Base-by-base conservation (phyloP, 2,888 invertebrate genomes). In the Bellardia pandia region DNA sequence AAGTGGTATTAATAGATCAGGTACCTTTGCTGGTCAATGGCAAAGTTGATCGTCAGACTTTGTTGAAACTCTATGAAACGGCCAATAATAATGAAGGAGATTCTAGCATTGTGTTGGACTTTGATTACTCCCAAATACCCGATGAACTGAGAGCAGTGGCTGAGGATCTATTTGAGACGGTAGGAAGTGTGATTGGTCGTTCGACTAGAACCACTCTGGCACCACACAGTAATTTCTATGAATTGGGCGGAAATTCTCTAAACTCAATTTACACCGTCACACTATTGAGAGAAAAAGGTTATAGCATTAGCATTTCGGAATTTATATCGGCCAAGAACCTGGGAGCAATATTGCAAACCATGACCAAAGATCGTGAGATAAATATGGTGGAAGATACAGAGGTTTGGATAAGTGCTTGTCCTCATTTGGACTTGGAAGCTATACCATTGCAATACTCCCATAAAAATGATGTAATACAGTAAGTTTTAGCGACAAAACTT, bases 221-320 rank as follows among this genome's bases (percentile, higher is more conserved):
- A 0, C 91, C 95, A 0, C 94, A 95, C 23, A 95, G 96, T 0
- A 97, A 97, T 89, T 98, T 98, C 93, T 98, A 96, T 91, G 96
- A 97, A 90, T 94, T 98, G 58, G 98, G 98, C 2, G 98, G 98
- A 13, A 97, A 98, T 91, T 98, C 98, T 0, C 94, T 98, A 30
- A 98, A 98, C 92, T 97, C 98, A 0, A 96, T 98, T 83, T 96
- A 95, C 89, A 97, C 97, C 0, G 97, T 98, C 7, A 96, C 97
- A 0, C 95, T 95, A 90, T 92, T 98, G 71, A 94, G 96, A 66
- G 97, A 97, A 79, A 95, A 95, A 90, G 97, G 97, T 13, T 97
- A 96, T 91, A 95, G 95, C 89, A 96, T 98, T 89, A 96, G 97
- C 95, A 97, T 98, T 89, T 96, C 96, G 3, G 97, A 97, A 90